Percentiles rank a stretch among this genome's conserved stretches.
Conservation (phyloP, 2,113 vertebrate species). For the Dicerorhinus sumatrensis region DNA sequence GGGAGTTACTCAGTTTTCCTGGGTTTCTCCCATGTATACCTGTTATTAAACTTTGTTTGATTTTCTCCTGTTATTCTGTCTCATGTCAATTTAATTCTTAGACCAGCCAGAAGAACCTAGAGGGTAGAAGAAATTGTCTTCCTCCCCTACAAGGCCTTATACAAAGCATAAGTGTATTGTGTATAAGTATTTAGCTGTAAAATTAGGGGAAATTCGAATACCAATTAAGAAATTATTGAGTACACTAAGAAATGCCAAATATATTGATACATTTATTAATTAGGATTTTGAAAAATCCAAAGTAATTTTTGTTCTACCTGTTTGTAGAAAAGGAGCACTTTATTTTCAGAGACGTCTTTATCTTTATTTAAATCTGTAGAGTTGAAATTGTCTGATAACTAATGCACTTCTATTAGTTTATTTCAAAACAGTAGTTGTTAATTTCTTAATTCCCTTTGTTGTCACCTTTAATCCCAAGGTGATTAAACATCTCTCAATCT, state of each 20-base stretch:
- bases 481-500: background rate
- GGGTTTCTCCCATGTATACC: too few species aligned
- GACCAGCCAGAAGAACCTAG: too few species aligned
- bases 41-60: too few species aligned
- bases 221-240: background rate
- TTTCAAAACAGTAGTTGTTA: background rate
- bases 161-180: background rate
- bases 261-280: background rate
- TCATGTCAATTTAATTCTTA: too few species aligned
- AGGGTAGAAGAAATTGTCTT: too few species aligned
- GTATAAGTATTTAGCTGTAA: background rate
- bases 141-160: background rate
- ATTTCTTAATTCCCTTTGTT: background rate
- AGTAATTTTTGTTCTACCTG: background rate
- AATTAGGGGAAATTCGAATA: background rate
- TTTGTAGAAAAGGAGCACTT: background rate
- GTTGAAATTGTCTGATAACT: background rate
- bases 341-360: background rate
- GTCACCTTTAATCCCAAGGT: background rate
- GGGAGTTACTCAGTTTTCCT: too few species aligned
- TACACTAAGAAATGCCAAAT: background rate
- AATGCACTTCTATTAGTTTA: background rate
- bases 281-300: background rate
- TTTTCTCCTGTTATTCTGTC: too few species aligned
- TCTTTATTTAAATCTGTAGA: background rate